Percentiles rank a stretch among this genome's conserved stretches.
Evolutionary conservation across 2,888 invertebrate species (phyloP).

Genomic region (Drosophila vallismaia): DNA sequence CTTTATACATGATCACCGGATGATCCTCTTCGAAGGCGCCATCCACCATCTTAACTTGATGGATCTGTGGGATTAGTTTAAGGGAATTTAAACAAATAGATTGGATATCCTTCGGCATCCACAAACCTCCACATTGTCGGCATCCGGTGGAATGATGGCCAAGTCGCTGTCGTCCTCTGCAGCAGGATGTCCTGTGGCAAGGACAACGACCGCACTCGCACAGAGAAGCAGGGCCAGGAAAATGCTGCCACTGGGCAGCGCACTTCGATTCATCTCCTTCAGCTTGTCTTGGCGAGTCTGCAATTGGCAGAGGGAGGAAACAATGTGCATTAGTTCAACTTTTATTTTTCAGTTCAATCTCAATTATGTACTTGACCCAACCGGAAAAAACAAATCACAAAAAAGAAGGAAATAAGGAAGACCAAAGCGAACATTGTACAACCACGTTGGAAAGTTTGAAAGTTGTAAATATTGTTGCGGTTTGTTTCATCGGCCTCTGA

Average conservation of each 20-base stretch:
- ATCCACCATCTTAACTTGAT: conserved; percentile 69
- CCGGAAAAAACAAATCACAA: conserved; percentile 5
- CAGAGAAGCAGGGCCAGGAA: conserved; percentile 47
- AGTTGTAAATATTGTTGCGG: conserved; percentile 73
- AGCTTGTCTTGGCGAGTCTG: conserved; percentile 49
- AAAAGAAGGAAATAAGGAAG: neutral
- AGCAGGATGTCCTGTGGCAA: conserved; percentile 36
- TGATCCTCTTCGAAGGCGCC: conserved; percentile 76
- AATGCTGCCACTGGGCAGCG: conserved; percentile 43
- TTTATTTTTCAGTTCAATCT: conserved; percentile 65
- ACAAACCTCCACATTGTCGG: conserved; percentile 81
- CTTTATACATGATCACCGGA: conserved; percentile 81
- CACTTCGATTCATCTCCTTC: conserved; percentile 60
- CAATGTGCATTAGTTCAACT: conserved; percentile 59
- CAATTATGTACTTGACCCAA: conserved; percentile 58
- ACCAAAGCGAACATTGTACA: conserved; percentile 17
- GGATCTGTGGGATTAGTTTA: conserved; percentile 57
- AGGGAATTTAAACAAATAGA: neutral
- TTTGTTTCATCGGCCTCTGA: conserved; percentile 45
- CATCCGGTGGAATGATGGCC: conserved; percentile 50
- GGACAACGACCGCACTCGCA: conserved; percentile 38
- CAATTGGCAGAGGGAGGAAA: conserved; percentile 45
- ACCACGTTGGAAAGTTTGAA: conserved; percentile 50
- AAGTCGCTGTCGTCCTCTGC: conserved; percentile 49
- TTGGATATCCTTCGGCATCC: neutral